Percentiles rank a stretch among this genome's conserved stretches.
phyloP scores from a whole-genome alignment of 2,797 vertebrate genomes.

The Manis pentadactyla region DNA sequence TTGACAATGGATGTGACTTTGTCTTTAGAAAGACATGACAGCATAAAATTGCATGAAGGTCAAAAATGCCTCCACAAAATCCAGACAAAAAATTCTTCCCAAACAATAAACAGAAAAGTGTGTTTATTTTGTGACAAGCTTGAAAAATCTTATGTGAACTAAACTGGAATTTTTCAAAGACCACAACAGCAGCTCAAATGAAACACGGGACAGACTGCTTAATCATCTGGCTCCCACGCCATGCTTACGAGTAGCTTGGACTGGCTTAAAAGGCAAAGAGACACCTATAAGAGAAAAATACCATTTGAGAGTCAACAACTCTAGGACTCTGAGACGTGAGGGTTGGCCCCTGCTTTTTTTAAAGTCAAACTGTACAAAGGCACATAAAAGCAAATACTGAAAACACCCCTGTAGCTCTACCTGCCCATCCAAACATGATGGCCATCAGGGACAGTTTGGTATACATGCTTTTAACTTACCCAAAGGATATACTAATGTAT shows the following conservation, averaged over 20 bases:
- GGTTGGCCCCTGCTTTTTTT: neutral
- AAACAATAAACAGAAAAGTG: neutral
- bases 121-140: neutral
- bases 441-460: neutral
- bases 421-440: neutral
- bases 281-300: neutral
- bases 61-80: neutral
- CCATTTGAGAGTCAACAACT: neutral
- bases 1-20: slow-evolving; percentile 80
- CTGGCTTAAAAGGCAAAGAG: neutral
- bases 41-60: slow-evolving; percentile 21
- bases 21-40: slow-evolving; percentile 67
- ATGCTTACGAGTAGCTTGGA: neutral
- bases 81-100: neutral
- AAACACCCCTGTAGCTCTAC: neutral
- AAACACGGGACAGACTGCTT: neutral
- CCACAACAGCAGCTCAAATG: neutral
- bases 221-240: neutral
- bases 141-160: neutral
- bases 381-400: neutral
- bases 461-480: neutral
- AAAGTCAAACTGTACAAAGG: neutral
- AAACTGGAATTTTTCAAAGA: neutral
- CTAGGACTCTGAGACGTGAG: neutral
- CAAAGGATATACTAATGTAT: neutral